Evolutionary conservation across 2,113 vertebrate genomes (phyloP).

Genomic region (Mesitornis unicolor): DNA sequence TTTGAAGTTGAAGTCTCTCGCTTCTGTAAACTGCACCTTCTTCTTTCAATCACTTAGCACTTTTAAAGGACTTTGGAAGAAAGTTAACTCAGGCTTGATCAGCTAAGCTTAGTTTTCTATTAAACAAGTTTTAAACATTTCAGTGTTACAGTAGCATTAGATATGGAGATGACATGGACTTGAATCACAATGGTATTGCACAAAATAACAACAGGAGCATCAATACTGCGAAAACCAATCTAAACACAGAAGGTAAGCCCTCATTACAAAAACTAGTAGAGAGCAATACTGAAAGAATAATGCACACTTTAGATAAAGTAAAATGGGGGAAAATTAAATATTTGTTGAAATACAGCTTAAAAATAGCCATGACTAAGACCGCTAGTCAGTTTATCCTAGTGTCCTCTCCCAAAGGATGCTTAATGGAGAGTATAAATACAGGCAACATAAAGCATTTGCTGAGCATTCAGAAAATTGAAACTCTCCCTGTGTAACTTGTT

Average conservation of each 20-base stretch:
- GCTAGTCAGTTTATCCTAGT: neutral
- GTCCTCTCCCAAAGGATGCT: neutral
- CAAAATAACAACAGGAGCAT: neutral
- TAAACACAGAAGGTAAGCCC: neutral
- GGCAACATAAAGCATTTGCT: neutral
- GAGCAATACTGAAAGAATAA: neutral
- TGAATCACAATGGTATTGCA: neutral
- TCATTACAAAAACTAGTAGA: neutral
- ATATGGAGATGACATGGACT: neutral
- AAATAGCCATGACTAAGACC: neutral
- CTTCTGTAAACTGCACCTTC: neutral
- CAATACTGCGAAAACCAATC: neutral
- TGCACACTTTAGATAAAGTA: neutral
- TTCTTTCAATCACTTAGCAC: neutral
- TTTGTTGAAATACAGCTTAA: neutral
- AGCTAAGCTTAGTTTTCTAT: neutral
- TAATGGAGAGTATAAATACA: neutral
- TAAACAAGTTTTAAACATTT: neutral
- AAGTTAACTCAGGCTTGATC: neutral
- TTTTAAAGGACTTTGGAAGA: neutral
- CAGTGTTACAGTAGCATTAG: neutral
- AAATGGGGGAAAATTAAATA: neutral
- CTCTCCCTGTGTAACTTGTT: fast-evolving
- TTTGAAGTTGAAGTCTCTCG: neutral
- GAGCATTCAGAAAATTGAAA: neutral